Base-by-base conservation (phyloP, 2,113 vertebrate species). In the Psilopsiagon aurifrons region DNA sequence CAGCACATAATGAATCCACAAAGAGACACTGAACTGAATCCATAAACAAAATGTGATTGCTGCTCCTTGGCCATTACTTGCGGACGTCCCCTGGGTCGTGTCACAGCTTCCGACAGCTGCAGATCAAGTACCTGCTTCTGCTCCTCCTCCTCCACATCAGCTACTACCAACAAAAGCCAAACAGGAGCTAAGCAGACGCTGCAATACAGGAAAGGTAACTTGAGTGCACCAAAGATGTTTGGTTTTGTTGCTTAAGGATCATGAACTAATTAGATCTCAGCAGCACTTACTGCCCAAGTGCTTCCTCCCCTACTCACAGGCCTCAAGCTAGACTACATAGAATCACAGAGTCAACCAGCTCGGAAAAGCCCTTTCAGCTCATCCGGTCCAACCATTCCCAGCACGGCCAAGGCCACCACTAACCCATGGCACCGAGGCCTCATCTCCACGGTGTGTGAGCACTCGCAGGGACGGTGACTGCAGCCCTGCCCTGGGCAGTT, bases 171-270 rank as follows among this genome's bases (percentile, higher is more conserved):
- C 20, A 89, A 79, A 84, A 85, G 51, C 66, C 24, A 33, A 90
- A 0, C 24, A 87, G 74, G 69, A 79, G 88, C 86, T 63, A 35
- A 77, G 80, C 68, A 90, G 83, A 93, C 83, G 94, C 94, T 94
- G 96, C 77, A 94, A 89, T 35, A 84, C 88, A 92, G 94, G 95
- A 95, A 89, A 96, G 77, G 90, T 86, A 95, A 91, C 73, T 11
- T 13, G 64, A 89, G 80, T 17, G 55, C 83, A 71, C 52, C 55
- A 37, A 86, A 93, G 44, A 74, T 37, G 77, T 86, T 77, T 94
- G 52, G 8, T 85, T 94, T 87, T 75, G 51, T 59, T 92, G 86
- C 94, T 70, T 62, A 82, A 92, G 91, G 68, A 66, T 27, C 79
- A 54, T 83, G 70, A 82, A 68, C 67, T 88, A 93, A 83, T 68